A percentile compares a stretch with the other conserved stretches of the same genome.
Evolutionary conservation across 2,797 vertebrate genomes (phyloP).

Genomic region (Oreochromis mossambicus): DNA sequence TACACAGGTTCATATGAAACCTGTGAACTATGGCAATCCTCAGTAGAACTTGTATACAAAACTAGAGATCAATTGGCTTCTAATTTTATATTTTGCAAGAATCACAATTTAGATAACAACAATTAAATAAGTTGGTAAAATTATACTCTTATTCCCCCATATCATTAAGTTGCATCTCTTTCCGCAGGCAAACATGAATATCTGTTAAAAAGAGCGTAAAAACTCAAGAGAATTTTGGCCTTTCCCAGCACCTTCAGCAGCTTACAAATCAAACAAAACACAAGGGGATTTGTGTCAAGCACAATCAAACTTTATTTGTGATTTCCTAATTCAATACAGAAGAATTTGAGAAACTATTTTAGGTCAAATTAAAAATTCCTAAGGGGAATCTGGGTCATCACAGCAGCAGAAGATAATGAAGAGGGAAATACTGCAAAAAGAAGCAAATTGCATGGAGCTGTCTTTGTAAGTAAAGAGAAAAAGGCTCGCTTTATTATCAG

Average conservation of each 20-base stretch:
- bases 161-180: neutral
- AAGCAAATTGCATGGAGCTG: neutral
- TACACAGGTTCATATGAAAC: neutral
- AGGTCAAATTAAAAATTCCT: neutral
- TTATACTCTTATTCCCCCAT: neutral
- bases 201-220: neutral
- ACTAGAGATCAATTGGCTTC: neutral
- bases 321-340: neutral
- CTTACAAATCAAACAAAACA: neutral
- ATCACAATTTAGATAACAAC: neutral
- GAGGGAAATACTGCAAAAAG: neutral
- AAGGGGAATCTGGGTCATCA: neutral
- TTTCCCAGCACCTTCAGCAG: neutral
- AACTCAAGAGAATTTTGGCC: neutral
- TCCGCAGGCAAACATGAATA: neutral
- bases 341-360: neutral
- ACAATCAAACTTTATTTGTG: neutral
- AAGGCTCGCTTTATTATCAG: neutral
- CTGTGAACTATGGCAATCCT: neutral
- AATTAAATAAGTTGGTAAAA: neutral
- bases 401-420: neutral
- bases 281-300: neutral
- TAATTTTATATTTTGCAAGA: neutral
- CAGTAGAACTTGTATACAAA: neutral
- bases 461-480: neutral